Evolutionary conservation across 2,888 invertebrate species (phyloP).

Genomic region (Griposia aprilina): DNA sequence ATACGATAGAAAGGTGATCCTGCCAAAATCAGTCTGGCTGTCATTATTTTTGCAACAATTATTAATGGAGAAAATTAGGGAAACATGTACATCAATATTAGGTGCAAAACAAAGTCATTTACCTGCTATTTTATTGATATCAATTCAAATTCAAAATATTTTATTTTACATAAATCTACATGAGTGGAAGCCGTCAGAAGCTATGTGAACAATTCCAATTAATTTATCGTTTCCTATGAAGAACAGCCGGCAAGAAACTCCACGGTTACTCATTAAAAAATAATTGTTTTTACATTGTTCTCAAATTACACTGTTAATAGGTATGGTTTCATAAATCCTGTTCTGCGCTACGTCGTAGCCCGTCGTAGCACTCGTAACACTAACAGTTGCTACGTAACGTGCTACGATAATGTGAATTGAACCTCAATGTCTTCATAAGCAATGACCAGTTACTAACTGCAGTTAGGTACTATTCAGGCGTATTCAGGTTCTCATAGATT

Average conservation of each 20-base stretch:
- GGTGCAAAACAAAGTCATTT: neutral
- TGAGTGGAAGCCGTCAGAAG: too few relatives aligned
- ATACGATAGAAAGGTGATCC: neutral
- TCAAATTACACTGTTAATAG: too few relatives aligned
- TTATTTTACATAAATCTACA: too few relatives aligned
- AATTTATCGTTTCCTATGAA: too few relatives aligned
- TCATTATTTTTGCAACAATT: neutral
- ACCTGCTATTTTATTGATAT: neutral
- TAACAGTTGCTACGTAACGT: conserved; percentile 43
- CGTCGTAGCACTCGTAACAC: conserved; percentile 43
- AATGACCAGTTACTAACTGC: conserved; percentile 54
- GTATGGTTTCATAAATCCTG: neutral
- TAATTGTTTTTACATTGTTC: too few relatives aligned
- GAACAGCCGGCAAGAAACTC: too few relatives aligned
- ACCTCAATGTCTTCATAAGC: conserved; percentile 54
- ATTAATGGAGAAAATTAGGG: neutral
- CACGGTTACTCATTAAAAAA: too few relatives aligned
- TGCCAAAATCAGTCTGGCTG: neutral
- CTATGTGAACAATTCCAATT: too few relatives aligned
- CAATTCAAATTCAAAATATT: neutral
- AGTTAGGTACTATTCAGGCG: conserved; percentile 33
- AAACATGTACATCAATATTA: neutral
- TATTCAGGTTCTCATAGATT: conserved; percentile 31
- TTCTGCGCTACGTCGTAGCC: conserved; percentile 5
- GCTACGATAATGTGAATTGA: conserved; percentile 48